Percentiles rank a stretch among this genome's conserved stretches.
Evolutionary conservation across 1,140 invertebrate genomes (phyloP).

Genomic region (Drosophila sechellia): DNA sequence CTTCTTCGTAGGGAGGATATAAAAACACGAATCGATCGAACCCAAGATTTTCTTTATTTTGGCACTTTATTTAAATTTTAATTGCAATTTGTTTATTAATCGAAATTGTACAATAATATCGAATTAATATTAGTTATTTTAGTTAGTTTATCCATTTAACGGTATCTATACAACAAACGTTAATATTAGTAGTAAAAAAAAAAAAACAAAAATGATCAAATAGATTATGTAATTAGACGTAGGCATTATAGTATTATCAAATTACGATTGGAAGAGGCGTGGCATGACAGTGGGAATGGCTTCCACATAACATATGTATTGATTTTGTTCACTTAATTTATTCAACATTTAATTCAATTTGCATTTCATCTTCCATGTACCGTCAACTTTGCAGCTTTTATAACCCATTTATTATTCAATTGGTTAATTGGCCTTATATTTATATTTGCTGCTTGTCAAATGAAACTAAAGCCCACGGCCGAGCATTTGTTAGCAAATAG

Average conservation of each 20-base stretch:
- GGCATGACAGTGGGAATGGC: constrained; percentile 14
- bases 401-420: constrained; percentile 13
- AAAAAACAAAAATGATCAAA: constrained; percentile 46
- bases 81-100: constrained; percentile 67
- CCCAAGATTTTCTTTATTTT: constrained; percentile 57
- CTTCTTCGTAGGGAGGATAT: not conserved
- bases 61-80: constrained; percentile 71
- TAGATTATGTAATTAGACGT: constrained; percentile 29
- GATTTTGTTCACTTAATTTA: constrained; percentile 12
- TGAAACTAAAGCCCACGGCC: constrained; percentile 79
- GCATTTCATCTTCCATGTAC: not conserved
- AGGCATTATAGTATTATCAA: constrained; percentile 38
- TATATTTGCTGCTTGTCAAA: constrained; percentile 84
- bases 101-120: constrained; percentile 63
- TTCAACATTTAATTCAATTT: not conserved
- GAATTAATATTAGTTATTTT: constrained; percentile 54
- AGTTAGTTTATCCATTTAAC: constrained; percentile 48
- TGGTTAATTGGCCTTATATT: constrained; percentile 72
- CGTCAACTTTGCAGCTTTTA: not conserved
- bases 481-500: constrained; percentile 16
- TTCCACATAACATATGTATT: constrained; percentile 6
- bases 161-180: constrained; percentile 49
- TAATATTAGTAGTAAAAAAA: constrained; percentile 53
- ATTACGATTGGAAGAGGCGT: constrained; percentile 44
- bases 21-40: not conserved